Base-by-base conservation (phyloP, 2,113 vertebrate species). In the Toxotes chatareus region DNA sequence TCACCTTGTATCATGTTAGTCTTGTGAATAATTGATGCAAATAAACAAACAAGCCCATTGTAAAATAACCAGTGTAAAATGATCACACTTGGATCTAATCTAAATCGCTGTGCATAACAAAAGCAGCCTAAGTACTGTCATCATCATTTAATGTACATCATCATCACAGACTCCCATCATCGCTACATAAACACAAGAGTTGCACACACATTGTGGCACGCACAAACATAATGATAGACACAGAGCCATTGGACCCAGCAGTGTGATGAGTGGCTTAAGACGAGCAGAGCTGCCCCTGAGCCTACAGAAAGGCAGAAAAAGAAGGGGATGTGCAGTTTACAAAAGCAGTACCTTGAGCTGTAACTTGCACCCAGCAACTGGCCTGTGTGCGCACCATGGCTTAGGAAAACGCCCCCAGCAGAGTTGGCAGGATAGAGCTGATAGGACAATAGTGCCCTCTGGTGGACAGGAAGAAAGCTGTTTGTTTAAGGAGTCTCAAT, bases 381-480 rank as follows among this genome's bases (percentile, higher is more conserved):
- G 21, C n/a, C 51, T 55, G 19, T 23, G 38, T 21, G 47, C 53
- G n/a, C 72, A 73, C 66, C 46, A 36, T 49, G 40, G 42, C 60
- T 31, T 60, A 57, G 73, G 82, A 85, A 86, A 82, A 87, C 83
- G 81, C 88, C 84, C 85, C 7, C 7, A 77, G 76, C 70, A 23
- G 16, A 6, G 16, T 11, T 27, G 19, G 32, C 23, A 46, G 63
- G 46, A 47, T 7, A 14, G 10, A 57, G 23, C 10, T 17, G 47
- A 77, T 31, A 79, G 70, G 40, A 44, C 77, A 62, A 84, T 8
- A 76, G 13, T 84, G 85, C 59, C 83, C 82, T 81, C 93, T 92
- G 75, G 73, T 90, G 93, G 84, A 65, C 44, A 17, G 13, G 21
- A 1, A 46, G 1, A 14, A 16, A 47, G 13, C 0, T 19, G 17